These are phyloP conservation scores for Alethe diademata DNA, from an alignment of 2,113 vertebrate genomes.

Conservation along the genomic window DNA sequence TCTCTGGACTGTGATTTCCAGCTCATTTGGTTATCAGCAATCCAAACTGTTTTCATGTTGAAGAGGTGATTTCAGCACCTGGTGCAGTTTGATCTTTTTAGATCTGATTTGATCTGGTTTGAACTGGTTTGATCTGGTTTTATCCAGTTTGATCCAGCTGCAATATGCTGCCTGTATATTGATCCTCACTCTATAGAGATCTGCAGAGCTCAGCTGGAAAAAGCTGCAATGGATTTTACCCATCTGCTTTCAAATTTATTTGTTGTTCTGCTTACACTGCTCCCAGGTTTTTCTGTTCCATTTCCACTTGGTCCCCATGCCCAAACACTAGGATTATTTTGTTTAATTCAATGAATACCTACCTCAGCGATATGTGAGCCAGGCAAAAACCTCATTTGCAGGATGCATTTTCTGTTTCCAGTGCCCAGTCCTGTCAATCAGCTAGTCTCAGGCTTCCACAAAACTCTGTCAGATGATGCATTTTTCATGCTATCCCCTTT, in stretches of 20 bases:
- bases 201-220: background rate
- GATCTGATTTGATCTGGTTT: background rate
- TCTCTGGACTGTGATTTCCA: constrained; percentile 45
- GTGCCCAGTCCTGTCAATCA: constrained; percentile 38
- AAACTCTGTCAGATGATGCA: background rate
- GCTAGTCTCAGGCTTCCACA: background rate
- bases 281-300: background rate
- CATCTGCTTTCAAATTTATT: background rate
- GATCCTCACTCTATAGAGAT: background rate
- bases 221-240: background rate
- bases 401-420: background rate
- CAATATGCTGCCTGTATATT: background rate
- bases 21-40: constrained; percentile 53
- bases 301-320: background rate
- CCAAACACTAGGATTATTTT: background rate
- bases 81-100: background rate
- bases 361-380: background rate
- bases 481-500: background rate
- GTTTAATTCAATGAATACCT: background rate
- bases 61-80: constrained; percentile 42
- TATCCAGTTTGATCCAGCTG: background rate
- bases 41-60: background rate
- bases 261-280: background rate
- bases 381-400: constrained; percentile 14
- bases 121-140: background rate